phyloP scores from a whole-genome alignment of 2,888 invertebrate species.

The Leucania comma region DNA sequence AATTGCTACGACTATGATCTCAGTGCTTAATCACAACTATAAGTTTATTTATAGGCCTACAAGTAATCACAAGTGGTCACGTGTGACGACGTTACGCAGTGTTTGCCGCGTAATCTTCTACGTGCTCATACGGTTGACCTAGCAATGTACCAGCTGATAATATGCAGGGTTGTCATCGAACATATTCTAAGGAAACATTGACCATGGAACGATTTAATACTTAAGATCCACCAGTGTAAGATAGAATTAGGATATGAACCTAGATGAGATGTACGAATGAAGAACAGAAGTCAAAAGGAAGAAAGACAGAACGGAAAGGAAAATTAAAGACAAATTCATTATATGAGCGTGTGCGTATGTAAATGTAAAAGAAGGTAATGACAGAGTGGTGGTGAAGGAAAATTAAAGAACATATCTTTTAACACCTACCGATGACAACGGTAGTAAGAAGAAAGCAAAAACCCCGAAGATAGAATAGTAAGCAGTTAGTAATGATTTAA shows the following conservation, averaged over 20 bases:
- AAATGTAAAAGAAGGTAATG: not conserved
- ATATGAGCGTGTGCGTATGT: not conserved
- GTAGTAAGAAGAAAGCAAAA: not conserved
- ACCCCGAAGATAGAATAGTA: not conserved
- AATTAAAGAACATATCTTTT: not conserved
- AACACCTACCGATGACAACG: not conserved
- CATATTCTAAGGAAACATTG: not conserved
- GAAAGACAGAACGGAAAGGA: not conserved
- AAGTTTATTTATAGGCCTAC: conserved; percentile 71
- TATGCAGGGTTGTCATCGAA: conserved; percentile 49
- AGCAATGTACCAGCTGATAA: conserved; percentile 61
- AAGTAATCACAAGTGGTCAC: conserved; percentile 67
- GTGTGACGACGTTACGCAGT: conserved; percentile 62
- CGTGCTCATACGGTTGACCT: conserved; percentile 65
- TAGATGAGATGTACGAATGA: not conserved
- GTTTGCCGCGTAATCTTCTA: conserved; percentile 63
- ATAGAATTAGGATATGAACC: not conserved
- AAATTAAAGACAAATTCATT: not conserved
- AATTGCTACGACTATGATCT: conserved; percentile 48
- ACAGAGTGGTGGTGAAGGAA: not conserved
- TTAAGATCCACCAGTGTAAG: not conserved
- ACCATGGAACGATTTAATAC: not conserved
- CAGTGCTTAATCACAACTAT: conserved; percentile 48
- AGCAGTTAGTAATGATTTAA: not conserved
- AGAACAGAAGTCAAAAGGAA: not conserved